Conservation (phyloP, 2,113 vertebrate species). For the Pachypanchax playfairii region DNA sequence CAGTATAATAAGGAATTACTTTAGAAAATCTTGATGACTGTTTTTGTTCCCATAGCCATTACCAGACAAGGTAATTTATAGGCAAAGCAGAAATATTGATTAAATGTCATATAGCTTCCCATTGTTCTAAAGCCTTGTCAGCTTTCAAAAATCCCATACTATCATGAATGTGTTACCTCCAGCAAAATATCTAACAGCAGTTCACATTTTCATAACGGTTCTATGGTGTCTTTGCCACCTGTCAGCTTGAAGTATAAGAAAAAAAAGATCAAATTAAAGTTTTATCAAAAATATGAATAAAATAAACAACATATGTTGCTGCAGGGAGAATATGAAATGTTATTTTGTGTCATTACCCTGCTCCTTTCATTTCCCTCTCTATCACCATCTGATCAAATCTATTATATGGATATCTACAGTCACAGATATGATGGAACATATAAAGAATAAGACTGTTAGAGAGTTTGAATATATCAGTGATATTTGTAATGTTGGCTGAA, state of each 20-base stretch:
- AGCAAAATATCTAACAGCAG: constrained; percentile 28
- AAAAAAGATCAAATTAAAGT: constrained; percentile 40
- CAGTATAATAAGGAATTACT: constrained; percentile 29
- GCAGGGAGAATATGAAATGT: constrained; percentile 26
- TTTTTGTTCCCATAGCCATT: constrained; percentile 51
- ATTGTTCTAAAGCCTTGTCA: not conserved
- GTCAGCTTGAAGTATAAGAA: constrained; percentile 24
- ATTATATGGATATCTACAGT: constrained; percentile 9
- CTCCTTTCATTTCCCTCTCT: constrained; percentile 25
- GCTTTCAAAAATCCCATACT: constrained; percentile 6
- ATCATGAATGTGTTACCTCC: constrained; percentile 10
- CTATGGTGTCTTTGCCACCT: constrained; percentile 30
- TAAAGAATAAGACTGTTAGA: not conserved
- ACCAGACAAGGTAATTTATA: constrained; percentile 26
- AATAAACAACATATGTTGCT: constrained; percentile 39
- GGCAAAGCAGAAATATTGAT: constrained; percentile 32
- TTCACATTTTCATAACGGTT: constrained; percentile 29
- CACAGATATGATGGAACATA: not conserved
- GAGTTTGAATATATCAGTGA: not conserved
- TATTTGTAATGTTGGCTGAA: not conserved
- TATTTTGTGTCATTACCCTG: constrained; percentile 38
- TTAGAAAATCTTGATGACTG: constrained; percentile 22
- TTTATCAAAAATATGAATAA: constrained; percentile 48
- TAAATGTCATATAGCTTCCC: constrained; percentile 22
- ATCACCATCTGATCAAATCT: constrained; percentile 12